Evolutionary conservation across 2,113 vertebrate genomes (phyloP), one percentile per base, ranked within the genome.

Genomic region (Trogon melanurus): DNA sequence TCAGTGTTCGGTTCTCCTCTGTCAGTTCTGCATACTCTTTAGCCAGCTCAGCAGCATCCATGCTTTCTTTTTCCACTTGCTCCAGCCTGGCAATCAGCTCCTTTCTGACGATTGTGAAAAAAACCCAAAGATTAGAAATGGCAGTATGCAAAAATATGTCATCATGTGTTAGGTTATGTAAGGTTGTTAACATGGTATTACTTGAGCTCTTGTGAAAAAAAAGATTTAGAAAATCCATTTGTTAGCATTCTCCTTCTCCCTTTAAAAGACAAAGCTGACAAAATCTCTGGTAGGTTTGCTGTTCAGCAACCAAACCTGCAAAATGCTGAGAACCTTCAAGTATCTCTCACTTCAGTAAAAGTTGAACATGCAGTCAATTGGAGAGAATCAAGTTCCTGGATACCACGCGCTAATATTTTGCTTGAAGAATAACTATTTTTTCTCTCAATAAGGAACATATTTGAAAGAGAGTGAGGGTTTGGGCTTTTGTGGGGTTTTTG

Each of bases 1-100:
- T 98, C 97, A 99, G 95, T 5, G 97, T 98, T 94, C 97, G 98
- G 90, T 99, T 99, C 98, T 99, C 99, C 93, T 99, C 99, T 3
- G 98, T 98, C 66, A 99, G 98, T 32, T 98, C 98, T 57, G 98
- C 98, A 7, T 99, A 99, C 94, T 99, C 99, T 89, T 98, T 99
- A 57, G 99, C 98, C 64, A 99, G 98, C 83, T 98, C 98, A 70
- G 98, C 98, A 4, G 98, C 99, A 80, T 99, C 99, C 96, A 97
- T 88, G 74, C 98, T 98, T 91, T 99, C 98, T 93, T 98, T 98
- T 89, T 99, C 99, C 56, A 99, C 99, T 97, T 99, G 99, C 94
- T 99, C 98, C 97, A 99, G 95, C 89, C 99, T 98, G 27, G 98
- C 98, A 81, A 99, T 98, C 96, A 99, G 97, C 96, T 99, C 98